Percentiles rank a stretch among this genome's conserved stretches.
Evolutionary conservation across 37 sponge, comb jelly and placozoan genomes (phyloP).

Genomic region (Cliona cf. orientalis): DNA sequence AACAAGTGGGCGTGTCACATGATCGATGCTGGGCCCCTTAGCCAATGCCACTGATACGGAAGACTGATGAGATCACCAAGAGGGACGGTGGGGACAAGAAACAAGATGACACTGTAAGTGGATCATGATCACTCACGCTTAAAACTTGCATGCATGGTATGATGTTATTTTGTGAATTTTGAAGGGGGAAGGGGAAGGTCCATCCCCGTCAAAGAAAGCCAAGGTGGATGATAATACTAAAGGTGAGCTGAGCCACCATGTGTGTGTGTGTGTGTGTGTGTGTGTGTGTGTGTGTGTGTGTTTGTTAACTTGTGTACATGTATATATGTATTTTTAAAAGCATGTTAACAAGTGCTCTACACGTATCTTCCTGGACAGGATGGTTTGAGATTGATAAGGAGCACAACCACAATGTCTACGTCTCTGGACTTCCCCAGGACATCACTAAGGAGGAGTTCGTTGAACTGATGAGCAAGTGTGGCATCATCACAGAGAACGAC

Average conservation of each 20-base stretch:
- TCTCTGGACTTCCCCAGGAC: constrained; percentile 84
- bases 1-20: too few relatives aligned
- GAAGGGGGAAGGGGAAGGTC: neutral
- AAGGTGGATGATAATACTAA: neutral
- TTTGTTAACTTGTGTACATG: neutral
- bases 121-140: too few relatives aligned
- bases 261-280: constrained; percentile 15
- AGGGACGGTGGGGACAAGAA: too few relatives aligned
- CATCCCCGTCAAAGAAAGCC: too few relatives aligned
- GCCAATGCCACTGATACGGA: too few relatives aligned
- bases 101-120: too few relatives aligned
- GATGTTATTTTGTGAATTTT: too few relatives aligned
- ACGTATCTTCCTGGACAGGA: constrained; percentile 15
- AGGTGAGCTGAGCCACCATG: neutral
- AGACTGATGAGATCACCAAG: too few relatives aligned
- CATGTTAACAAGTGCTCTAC: neutral
- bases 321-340: neutral
- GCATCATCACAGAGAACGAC: constrained; percentile 87
- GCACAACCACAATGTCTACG: constrained; percentile 89
- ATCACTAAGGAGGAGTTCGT: constrained; percentile 86
- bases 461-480: constrained; percentile 90
- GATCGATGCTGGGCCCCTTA: too few relatives aligned
- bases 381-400: constrained; percentile 96
- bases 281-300: constrained; percentile 7
- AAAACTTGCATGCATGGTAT: too few relatives aligned